These are phyloP conservation scores for Scaptomyza tumidula DNA, from an alignment of 2,888 invertebrate genomes.

Conservation along the genomic window DNA sequence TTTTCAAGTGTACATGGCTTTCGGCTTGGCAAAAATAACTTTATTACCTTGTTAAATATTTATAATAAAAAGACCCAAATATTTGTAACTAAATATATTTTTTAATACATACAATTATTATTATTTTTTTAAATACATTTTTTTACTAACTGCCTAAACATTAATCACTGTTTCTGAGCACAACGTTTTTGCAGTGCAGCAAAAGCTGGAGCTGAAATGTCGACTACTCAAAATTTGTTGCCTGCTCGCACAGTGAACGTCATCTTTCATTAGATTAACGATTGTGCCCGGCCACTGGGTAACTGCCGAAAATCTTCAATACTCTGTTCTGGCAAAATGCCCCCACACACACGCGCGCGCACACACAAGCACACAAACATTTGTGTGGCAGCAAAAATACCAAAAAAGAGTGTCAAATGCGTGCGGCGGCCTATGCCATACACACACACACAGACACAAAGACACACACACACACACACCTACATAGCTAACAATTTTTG, in stretches of 20 bases:
- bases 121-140: neutral
- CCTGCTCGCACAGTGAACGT: constrained; percentile 52
- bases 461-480: neutral
- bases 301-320: constrained; percentile 73
- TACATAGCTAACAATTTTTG: constrained; percentile 14
- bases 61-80: no score
- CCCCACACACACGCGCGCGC: constrained; percentile 13
- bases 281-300: constrained; percentile 53
- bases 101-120: no score
- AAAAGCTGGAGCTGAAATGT: neutral
- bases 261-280: constrained; percentile 79
- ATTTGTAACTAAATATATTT: no score
- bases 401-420: constrained; percentile 70
- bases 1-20: no score
- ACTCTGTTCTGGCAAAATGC: constrained; percentile 72
- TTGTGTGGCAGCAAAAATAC: constrained; percentile 16
- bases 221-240: constrained; percentile 38
- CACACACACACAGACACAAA: neutral
- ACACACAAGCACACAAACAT: neutral
- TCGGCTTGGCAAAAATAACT: no score
- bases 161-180: no score
- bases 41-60: no score
- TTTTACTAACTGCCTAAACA: no score
- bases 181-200: neutral
- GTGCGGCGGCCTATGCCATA: constrained; percentile 39